Conservation (phyloP, 1,140 invertebrate species). For the Macrostomum lignano region DNA sequence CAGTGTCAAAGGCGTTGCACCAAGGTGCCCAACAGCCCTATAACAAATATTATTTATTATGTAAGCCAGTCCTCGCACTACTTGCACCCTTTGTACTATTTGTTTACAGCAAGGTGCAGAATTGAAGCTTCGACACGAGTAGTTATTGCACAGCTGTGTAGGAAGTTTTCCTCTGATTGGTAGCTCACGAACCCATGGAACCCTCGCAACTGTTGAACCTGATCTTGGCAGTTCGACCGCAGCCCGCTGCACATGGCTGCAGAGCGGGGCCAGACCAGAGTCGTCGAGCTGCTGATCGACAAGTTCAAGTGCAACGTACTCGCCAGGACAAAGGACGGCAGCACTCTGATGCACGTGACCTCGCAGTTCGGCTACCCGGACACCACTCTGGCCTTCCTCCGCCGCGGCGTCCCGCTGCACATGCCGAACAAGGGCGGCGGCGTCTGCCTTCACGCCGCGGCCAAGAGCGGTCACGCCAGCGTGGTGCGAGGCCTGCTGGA, state of each 20-base stretch:
- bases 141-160: no score
- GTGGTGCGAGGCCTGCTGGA: conserved; percentile 85
- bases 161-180: no score
- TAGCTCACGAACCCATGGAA: no score
- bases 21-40: no score
- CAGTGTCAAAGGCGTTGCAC: no score
- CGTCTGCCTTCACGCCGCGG: conserved; percentile 29
- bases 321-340: conserved; percentile 44
- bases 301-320: conserved; percentile 72
- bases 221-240: not conserved
- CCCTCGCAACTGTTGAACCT: not conserved
- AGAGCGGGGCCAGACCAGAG: conserved; percentile 67
- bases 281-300: conserved; percentile 79
- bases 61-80: no score
- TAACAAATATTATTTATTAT: no score
- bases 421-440: conserved; percentile 70
- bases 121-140: no score
- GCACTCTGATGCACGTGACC: conserved; percentile 87
- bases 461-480: conserved; percentile 51
- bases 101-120: no score
- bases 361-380: conserved; percentile 72
- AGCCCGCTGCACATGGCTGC: conserved; percentile 73
- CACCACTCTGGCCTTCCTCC: conserved; percentile 88
- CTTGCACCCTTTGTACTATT: no score
- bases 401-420: conserved; percentile 88